A percentile compares a stretch with the other conserved stretches of the same genome.
These are phyloP conservation scores for Ochotona curzoniae DNA, from an alignment of 2,113 vertebrate species.

Conservation along the genomic window DNA sequence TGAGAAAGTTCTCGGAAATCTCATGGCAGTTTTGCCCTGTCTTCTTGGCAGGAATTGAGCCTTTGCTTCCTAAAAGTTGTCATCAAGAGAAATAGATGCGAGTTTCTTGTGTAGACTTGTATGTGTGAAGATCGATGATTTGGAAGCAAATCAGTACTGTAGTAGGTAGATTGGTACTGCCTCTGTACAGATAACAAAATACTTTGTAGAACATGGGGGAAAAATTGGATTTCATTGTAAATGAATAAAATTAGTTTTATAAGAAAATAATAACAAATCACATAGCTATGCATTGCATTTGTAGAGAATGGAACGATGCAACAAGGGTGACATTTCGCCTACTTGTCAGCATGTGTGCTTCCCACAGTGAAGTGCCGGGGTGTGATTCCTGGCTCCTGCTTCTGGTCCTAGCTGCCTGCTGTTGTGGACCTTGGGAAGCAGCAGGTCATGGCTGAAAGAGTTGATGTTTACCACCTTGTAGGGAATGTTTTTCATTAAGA, in stretches of 20 bases:
- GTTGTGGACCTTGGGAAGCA: too few relatives aligned
- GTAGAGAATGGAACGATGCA: not conserved
- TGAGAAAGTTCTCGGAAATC: not conserved
- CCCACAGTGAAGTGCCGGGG: too few relatives aligned
- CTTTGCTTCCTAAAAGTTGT: not conserved
- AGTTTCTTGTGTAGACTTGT: not conserved
- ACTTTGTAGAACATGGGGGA: not conserved
- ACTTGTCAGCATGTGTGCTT: too few relatives aligned
- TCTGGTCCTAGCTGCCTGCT: too few relatives aligned
- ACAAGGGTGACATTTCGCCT: not conserved
- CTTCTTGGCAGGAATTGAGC: not conserved
- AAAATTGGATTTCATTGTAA: not conserved
- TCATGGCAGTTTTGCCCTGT: not conserved
- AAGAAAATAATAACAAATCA: constrained; percentile 21
- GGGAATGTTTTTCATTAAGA: not conserved
- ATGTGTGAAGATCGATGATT: not conserved
- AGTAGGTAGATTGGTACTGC: not conserved
- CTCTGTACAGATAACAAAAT: not conserved
- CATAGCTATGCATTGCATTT: not conserved
- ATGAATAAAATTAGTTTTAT: not conserved
- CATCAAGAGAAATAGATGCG: not conserved
- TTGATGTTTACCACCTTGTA: too few relatives aligned
- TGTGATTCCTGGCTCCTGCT: too few relatives aligned
- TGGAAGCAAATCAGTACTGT: too few relatives aligned
- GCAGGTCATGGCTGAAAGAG: too few relatives aligned